Percentiles rank a stretch among this genome's conserved stretches.
Evolutionary conservation across 2,888 invertebrate genomes (phyloP).

Genomic region (Girardia tigrina): DNA sequence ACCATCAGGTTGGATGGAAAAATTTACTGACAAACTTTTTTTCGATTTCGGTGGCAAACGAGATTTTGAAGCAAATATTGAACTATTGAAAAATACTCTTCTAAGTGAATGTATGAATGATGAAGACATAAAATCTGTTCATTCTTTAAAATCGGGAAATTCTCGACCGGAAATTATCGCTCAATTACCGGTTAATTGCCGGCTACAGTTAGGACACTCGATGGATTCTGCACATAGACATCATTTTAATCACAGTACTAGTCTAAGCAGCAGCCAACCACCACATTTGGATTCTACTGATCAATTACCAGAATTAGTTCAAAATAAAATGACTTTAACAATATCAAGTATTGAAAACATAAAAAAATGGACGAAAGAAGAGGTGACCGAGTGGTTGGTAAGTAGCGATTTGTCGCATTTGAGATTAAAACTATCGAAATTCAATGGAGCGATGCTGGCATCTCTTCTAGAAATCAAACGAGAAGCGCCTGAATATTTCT

Average conservation of each 20-base stretch:
- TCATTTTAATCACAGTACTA: not conserved
- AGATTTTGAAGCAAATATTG: constrained; percentile 29
- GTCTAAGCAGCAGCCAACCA: not conserved
- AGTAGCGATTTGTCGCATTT: constrained; percentile 18
- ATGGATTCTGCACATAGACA: not conserved
- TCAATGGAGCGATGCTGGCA: constrained; percentile 42
- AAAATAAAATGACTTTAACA: not conserved
- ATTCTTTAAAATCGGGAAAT: constrained; percentile 8
- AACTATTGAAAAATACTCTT: constrained; percentile 11
- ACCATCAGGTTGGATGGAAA: constrained; percentile 48
- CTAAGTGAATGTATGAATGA: constrained; percentile 15
- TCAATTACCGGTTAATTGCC: constrained; percentile 6
- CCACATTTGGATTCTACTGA: not conserved
- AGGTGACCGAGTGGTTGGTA: constrained; percentile 20
- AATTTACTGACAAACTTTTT: constrained; percentile 44
- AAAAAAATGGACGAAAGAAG: constrained; percentile 16
- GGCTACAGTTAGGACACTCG: constrained; percentile 19
- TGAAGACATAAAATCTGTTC: constrained; percentile 10
- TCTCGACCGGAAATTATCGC: constrained; percentile 12
- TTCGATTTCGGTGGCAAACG: constrained; percentile 46
- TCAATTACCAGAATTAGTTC: constrained; percentile 9
- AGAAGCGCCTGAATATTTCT: constrained; percentile 45
- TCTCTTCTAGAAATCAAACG: constrained; percentile 42
- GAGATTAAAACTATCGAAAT: constrained; percentile 39
- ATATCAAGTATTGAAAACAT: not conserved